phyloP scores from a whole-genome alignment of 2,797 vertebrate species.

The Pangasius larnaudii region DNA sequence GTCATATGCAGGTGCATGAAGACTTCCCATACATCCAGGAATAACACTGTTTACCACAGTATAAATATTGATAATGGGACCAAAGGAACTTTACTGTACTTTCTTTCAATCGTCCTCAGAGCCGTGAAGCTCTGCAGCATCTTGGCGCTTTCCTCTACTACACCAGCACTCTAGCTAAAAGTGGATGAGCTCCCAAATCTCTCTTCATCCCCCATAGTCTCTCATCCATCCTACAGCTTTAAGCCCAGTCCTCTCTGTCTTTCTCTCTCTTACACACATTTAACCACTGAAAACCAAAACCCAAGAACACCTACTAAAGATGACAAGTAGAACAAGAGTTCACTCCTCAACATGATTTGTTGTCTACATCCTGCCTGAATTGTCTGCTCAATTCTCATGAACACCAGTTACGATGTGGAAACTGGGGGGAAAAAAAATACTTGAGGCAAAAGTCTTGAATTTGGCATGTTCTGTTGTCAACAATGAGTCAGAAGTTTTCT shows the following conservation, averaged over 20 bases:
- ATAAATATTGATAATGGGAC: not conserved
- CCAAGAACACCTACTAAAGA: not conserved
- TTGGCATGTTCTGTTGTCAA: conserved; percentile 39
- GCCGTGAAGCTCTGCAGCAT: not conserved
- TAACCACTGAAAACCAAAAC: not conserved
- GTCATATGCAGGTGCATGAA: not conserved
- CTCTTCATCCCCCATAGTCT: conserved; percentile 36
- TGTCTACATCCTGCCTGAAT: conserved; percentile 23
- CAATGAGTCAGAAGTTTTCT: conserved; percentile 54
- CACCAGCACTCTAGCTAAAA: conserved; percentile 12
- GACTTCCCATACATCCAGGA: not conserved
- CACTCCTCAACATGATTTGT: conserved; percentile 19
- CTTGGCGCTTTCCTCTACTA: not conserved
- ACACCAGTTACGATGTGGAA: conserved; percentile 63
- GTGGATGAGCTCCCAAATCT: conserved; percentile 39
- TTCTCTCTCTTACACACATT: not conserved
- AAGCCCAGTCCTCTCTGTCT: not conserved
- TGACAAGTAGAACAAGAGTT: conserved; percentile 13
- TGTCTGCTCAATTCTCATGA: conserved; percentile 57
- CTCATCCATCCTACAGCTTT: conserved; percentile 17
- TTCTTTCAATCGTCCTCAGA: not conserved
- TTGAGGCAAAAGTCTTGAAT: conserved; percentile 48
- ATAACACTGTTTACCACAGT: not conserved
- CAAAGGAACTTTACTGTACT: not conserved
- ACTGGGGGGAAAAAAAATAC: conserved; percentile 60